Evolutionary conservation across 2,888 invertebrate species (phyloP).

Genomic region (Sphinx pinastri): DNA sequence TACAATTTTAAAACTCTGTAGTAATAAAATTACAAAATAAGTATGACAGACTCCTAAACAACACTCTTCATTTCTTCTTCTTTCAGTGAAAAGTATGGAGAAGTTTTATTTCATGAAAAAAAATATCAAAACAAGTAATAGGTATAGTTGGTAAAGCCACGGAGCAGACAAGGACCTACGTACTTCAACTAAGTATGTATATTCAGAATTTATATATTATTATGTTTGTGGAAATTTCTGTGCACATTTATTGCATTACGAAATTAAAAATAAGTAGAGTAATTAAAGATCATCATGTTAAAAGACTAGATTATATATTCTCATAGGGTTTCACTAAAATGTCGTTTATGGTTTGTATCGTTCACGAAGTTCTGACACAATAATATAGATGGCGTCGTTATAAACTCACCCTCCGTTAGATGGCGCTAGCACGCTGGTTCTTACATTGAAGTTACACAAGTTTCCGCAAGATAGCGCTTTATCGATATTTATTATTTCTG

Average conservation of each 20-base stretch:
- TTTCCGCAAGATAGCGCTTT: slow-evolving; percentile 36
- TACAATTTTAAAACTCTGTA: too few relatives aligned
- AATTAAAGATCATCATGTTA: slow-evolving; percentile 18
- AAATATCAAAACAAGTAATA: too few relatives aligned
- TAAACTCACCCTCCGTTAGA: slow-evolving; percentile 36
- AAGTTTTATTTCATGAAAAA: too few relatives aligned
- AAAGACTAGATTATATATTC: background rate
- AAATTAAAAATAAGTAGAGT: slow-evolving; percentile 24
- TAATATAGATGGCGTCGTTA: slow-evolving; percentile 34
- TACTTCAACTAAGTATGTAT: too few relatives aligned
- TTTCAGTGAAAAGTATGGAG: too few relatives aligned
- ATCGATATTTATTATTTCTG: background rate
- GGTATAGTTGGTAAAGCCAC: too few relatives aligned
- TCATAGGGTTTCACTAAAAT: background rate
- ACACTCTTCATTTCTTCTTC: too few relatives aligned
- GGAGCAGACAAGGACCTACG: too few relatives aligned
- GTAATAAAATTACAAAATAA: too few relatives aligned
- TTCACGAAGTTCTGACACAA: slow-evolving; percentile 31
- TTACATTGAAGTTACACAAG: slow-evolving; percentile 9
- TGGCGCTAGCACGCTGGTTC: slow-evolving; percentile 38
- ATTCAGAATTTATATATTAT: too few relatives aligned
- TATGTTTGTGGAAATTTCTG: slow-evolving; percentile 7
- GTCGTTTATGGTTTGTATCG: slow-evolving; percentile 11
- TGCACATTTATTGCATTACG: slow-evolving; percentile 33
- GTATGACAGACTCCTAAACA: too few relatives aligned